Conservation (phyloP, 2,113 vertebrate genomes). For the Cynoglossus semilaevis region DNA sequence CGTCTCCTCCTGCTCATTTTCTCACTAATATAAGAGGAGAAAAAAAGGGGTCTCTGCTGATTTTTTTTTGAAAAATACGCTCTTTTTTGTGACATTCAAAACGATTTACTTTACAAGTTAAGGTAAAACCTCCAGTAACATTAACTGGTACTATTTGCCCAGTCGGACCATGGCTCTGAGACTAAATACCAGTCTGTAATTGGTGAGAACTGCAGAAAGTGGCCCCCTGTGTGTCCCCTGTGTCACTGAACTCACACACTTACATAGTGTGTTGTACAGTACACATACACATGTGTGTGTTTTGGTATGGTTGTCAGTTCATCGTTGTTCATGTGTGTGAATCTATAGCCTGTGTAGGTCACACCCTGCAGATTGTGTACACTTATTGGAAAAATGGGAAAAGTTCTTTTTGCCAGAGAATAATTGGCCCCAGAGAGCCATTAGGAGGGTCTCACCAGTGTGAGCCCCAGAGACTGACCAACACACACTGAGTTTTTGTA, state of each 20-base stretch:
- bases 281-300: slow-evolving; percentile 5
- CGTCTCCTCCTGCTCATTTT: slow-evolving; percentile 34
- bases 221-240: slow-evolving; percentile 26
- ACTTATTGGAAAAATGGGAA: slow-evolving; percentile 42
- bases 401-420: slow-evolving; percentile 50
- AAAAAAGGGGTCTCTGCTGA: slow-evolving; percentile 6
- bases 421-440: slow-evolving; percentile 67
- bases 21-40: slow-evolving; percentile 59
- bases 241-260: slow-evolving; percentile 18
- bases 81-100: slow-evolving; percentile 46
- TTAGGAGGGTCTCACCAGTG: slow-evolving; percentile 45
- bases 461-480: slow-evolving; percentile 48
- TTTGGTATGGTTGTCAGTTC: slow-evolving; percentile 9
- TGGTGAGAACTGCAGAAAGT: slow-evolving; percentile 45
- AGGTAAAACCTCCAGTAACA: slow-evolving; percentile 28
- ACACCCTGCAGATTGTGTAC: slow-evolving; percentile 15
- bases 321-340: slow-evolving; percentile 13
- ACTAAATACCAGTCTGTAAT: slow-evolving; percentile 57
- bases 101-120: slow-evolving; percentile 57
- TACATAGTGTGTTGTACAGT: not conserved
- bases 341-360: slow-evolving; percentile 20
- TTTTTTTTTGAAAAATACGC: no score
- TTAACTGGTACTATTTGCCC: slow-evolving; percentile 50
- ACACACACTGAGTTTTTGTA: slow-evolving; percentile 23
- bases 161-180: slow-evolving; percentile 44